Conservation (phyloP, 2,888 invertebrate genomes). For the Acanthococcus lagerstroemiae region DNA sequence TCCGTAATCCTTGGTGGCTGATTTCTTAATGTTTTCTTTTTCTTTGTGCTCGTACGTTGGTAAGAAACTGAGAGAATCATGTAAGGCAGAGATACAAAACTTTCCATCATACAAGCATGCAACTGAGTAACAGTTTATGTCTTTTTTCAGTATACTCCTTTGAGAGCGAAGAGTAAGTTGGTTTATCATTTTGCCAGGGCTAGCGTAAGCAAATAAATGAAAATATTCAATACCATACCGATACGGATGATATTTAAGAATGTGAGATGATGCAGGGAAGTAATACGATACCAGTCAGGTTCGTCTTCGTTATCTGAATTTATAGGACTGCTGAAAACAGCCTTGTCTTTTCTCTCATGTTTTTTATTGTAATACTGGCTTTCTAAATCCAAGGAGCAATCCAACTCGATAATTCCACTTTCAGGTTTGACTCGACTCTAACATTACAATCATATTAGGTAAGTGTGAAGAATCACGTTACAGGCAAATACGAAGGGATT, state of each 20-base stretch:
- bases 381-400: neutral
- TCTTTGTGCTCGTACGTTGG: constrained; percentile 11
- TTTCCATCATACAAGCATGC: constrained; percentile 16
- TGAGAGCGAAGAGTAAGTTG: constrained; percentile 18
- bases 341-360: neutral
- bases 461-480: neutral
- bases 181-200: constrained; percentile 2
- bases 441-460: neutral
- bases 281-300: neutral
- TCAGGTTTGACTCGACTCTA: constrained; percentile 23
- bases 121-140: constrained; percentile 11
- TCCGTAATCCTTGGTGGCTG: neutral
- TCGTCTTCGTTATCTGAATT: neutral
- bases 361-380: constrained; percentile 5
- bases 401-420: constrained; percentile 17
- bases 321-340: neutral
- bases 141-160: constrained; percentile 16
- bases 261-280: no score
- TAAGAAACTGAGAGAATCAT: constrained; percentile 20
- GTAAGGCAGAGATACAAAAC: constrained; percentile 18
- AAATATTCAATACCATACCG: no score
- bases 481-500: neutral
- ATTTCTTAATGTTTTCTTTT: constrained; percentile 3
- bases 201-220: no score
- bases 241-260: no score